Evolutionary conservation across 2,888 invertebrate genomes (phyloP).

Genomic region (Scaptodrosophila latifasciaeformis): DNA sequence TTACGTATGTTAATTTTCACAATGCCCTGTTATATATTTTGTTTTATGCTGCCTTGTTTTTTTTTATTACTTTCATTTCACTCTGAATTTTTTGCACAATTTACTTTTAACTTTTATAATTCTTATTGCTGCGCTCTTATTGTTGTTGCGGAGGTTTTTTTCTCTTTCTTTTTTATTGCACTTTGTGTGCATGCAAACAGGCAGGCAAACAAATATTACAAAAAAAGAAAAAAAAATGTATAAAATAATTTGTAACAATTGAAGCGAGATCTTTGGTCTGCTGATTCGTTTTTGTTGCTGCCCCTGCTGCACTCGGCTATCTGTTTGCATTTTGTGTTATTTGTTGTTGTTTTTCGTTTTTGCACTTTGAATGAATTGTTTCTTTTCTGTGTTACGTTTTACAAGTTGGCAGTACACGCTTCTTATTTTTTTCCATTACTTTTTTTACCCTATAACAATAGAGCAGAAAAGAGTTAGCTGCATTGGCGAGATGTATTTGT

Average conservation of each 20-base stretch:
- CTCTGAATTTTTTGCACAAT: not conserved
- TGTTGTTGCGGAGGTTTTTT: constrained; percentile 27
- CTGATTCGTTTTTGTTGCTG: constrained; percentile 5
- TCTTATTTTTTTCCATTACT: constrained; percentile 35
- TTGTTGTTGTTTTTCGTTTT: constrained; percentile 19
- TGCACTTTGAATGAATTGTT: constrained; percentile 62
- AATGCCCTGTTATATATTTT: constrained; percentile 30
- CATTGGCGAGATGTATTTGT: constrained; percentile 14
- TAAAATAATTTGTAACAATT: constrained; percentile 61
- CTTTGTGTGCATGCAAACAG: constrained; percentile 8
- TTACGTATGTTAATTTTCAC: constrained; percentile 60
- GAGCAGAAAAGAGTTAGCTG: no score
- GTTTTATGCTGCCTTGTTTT: no score
- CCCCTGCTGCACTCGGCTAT: constrained; percentile 6
- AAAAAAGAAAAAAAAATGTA: constrained; percentile 54
- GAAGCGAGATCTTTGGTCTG: constrained; percentile 38
- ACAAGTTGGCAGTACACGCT: constrained; percentile 49
- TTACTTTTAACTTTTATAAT: no score
- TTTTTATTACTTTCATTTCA: not conserved
- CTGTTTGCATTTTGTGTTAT: constrained; percentile 8
- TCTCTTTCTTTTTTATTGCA: constrained; percentile 23
- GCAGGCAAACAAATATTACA: constrained; percentile 13
- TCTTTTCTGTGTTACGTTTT: constrained; percentile 43
- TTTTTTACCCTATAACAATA: constrained; percentile 24
- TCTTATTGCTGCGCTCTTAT: constrained; percentile 24